Conservation (phyloP, 2,797 vertebrate species). For the Melanogrammus aeglefinus region DNA sequence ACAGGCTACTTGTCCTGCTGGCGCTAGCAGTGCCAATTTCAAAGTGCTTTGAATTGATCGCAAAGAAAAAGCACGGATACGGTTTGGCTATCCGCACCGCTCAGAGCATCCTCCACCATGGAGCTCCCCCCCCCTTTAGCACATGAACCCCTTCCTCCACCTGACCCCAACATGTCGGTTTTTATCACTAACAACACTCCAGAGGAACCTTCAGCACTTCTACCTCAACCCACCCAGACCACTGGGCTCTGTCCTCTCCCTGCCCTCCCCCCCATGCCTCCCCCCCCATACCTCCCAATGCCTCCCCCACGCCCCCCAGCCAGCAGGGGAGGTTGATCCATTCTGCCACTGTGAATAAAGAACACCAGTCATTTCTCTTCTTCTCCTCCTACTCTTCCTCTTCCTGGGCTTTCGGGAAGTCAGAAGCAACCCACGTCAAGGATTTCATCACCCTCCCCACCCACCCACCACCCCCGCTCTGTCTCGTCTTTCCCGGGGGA, state of each 20-base stretch:
- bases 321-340: background rate
- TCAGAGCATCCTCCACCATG: background rate
- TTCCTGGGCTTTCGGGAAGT: background rate
- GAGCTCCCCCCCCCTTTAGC: slow-evolving; percentile 15
- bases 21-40: background rate
- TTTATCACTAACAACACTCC: slow-evolving; percentile 54
- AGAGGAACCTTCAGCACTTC: slow-evolving; percentile 27
- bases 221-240: background rate
- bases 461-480: background rate
- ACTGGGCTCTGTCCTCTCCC: background rate
- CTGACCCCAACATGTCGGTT: slow-evolving; percentile 59
- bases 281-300: background rate
- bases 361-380: background rate
- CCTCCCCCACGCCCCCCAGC: background rate
- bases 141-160: slow-evolving; percentile 10
- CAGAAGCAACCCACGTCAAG: background rate
- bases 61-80: background rate
- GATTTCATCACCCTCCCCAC: background rate
- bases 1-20: too few species aligned
- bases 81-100: background rate
- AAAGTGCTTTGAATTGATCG: background rate
- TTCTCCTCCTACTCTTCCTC: background rate
- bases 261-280: background rate
- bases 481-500: background rate
- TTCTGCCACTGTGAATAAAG: background rate